phyloP scores from a whole-genome alignment of 1,140 invertebrate species.

The Arctopsyche grandis region DNA sequence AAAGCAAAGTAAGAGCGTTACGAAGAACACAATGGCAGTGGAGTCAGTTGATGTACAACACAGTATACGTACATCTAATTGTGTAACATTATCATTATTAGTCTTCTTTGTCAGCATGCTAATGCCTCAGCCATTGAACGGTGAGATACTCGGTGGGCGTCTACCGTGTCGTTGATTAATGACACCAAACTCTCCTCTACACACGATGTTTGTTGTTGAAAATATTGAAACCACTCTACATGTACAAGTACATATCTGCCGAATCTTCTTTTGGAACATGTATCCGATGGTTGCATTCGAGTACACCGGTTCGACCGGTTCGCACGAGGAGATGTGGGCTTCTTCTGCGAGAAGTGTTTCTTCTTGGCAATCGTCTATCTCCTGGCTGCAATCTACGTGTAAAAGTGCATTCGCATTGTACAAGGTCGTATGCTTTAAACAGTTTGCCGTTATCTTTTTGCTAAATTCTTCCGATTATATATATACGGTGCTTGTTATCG shows the following conservation, averaged over 20 bases:
- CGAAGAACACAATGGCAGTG: conserved; percentile 1
- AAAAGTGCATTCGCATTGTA: not conserved
- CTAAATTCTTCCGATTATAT: no score
- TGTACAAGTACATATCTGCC: not conserved
- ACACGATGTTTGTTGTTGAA: conserved; percentile 22
- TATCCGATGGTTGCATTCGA: conserved; percentile 15
- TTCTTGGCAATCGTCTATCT: no score
- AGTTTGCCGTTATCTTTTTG: not conserved
- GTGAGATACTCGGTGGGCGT: conserved; percentile 28
- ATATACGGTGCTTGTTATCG: no score
- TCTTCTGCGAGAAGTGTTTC: not conserved
- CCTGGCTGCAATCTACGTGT: not conserved
- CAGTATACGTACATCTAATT: conserved; percentile 15
- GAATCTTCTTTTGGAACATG: conserved; percentile 9
- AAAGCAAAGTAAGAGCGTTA: not conserved
- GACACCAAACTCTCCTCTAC: not conserved
- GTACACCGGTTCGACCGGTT: conserved; percentile 18
- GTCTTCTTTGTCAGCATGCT: conserved; percentile 30
- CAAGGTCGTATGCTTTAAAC: not conserved
- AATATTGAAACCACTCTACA: conserved; percentile 16
- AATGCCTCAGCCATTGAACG: conserved; percentile 29
- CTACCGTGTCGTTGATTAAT: conserved; percentile 36
- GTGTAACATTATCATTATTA: conserved; percentile 38
- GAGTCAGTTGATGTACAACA: not conserved
- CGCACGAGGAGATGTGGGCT: not conserved